These are phyloP conservation scores for Calameuta idolon DNA, from an alignment of 2,888 invertebrate genomes.

Conservation along the genomic window DNA sequence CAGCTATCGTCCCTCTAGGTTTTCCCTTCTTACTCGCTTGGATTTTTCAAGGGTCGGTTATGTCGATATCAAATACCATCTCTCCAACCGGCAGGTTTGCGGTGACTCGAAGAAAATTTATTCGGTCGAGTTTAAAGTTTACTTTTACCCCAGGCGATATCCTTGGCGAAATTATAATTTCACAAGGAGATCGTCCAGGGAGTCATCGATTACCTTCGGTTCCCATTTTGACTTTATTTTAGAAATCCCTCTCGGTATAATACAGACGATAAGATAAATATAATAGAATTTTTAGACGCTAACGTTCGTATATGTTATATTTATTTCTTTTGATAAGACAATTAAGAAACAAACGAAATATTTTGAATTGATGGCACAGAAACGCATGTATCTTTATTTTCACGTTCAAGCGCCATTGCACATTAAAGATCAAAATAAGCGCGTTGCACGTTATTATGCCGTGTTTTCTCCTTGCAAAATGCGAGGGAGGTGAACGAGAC, in stretches of 20 bases:
- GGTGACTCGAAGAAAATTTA: background rate
- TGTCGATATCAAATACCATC: constrained; percentile 22
- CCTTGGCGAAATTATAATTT: constrained; percentile 1
- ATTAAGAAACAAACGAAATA: background rate
- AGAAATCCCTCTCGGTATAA: background rate
- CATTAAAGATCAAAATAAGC: background rate
- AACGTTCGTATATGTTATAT: too few species aligned
- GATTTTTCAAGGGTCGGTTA: constrained; percentile 29
- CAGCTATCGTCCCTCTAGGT: background rate
- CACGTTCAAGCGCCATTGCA: background rate
- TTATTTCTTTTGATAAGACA: background rate
- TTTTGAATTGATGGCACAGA: background rate
- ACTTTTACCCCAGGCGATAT: constrained; percentile 4
- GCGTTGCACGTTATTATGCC: background rate
- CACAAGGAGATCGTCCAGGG: constrained; percentile 1
- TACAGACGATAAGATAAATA: background rate
- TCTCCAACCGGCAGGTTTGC: background rate
- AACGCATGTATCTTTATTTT: background rate
- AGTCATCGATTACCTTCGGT: background rate
- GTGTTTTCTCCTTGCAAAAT: background rate
- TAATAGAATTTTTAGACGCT: background rate
- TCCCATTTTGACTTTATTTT: background rate
- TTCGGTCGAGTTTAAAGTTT: constrained; percentile 1
- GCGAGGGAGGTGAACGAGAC: background rate
- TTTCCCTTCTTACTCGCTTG: constrained; percentile 17